phyloP scores from a whole-genome alignment of 37 sponge, comb jelly and placozoan genomes.

The Chondrosia reniformis region DNA sequence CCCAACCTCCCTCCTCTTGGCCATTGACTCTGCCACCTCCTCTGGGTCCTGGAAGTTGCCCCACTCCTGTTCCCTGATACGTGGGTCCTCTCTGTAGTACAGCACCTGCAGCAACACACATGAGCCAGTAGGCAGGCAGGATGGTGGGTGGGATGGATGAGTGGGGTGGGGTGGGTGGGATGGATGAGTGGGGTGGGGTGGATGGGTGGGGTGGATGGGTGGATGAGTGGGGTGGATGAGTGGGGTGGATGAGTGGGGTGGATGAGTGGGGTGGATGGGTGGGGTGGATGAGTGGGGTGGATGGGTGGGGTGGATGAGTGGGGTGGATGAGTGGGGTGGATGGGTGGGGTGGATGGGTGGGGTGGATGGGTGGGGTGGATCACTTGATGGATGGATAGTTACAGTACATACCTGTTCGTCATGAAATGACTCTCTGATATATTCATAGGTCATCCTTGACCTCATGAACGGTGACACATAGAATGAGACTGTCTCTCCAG shows the following conservation, averaged over 20 bases:
- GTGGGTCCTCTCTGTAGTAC: conserved; percentile 63
- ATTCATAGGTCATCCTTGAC: conserved; percentile 61
- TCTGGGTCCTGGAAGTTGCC: conserved; percentile 76
- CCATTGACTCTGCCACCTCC: conserved; percentile 35
- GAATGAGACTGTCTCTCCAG: conserved; percentile 58
- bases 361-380: too few species aligned
- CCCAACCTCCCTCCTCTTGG: conserved; percentile 65
- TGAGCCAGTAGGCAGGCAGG: too few species aligned
- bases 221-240: too few species aligned
- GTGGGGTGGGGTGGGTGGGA: background rate
- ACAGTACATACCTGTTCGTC: conserved; percentile 78
- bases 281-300: background rate
- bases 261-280: too few species aligned
- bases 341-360: background rate
- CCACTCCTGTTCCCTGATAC: conserved; percentile 86
- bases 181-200: too few species aligned
- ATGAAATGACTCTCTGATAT: conserved; percentile 46
- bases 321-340: background rate
- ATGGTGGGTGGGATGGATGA: background rate
- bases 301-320: background rate
- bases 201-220: too few species aligned
- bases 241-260: background rate
- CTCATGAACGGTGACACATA: conserved; percentile 78
- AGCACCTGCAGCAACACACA: conserved; percentile 45
- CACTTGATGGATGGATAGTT: too few species aligned